Evolutionary conservation across 2,113 vertebrate genomes (phyloP), one percentile per base, ranked within the genome.

Genomic region (Hylia prasina): DNA sequence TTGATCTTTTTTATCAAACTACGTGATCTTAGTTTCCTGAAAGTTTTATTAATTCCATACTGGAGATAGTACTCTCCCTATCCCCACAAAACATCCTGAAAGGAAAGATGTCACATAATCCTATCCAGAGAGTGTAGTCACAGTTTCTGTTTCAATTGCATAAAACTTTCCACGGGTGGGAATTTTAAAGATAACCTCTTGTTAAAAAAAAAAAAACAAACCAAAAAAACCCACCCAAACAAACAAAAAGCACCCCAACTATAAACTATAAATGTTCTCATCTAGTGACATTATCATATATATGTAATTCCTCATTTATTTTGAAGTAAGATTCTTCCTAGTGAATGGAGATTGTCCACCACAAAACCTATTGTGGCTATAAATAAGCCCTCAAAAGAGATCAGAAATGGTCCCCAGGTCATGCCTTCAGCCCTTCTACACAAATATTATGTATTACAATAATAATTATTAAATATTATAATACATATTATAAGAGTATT

Each of bases 401-500:
- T 33, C 22, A 58, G 30, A 78, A 70, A 13, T 31, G 7, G 28
- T 61, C 11, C 21, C 2, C 4, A 9, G 14, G 15, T 44, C 15
- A 20, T 18, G 28, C 12, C 40, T 58, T 82, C 17, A 57, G 13
- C 18, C 8, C 30, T 82, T 79, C 57, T 37, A n/a, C 4, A 31
- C n/a, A 22, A 72, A 27, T 27, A 53, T 37, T 3, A 6, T 21
- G 7, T 31, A 13, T 21, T 3, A 10, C 1, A 42, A 20, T 8
- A 7, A 35, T 9, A 4, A 25, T 24, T 7, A 15, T 20, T 7
- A 82, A 40, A 8, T n/a, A 40, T 12, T n/a, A 12, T 6, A 40
- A 12, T n/a, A 2, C 1, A 5, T 19, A 33, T 6, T 47, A 13
- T 14, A 25, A 19, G 3, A 3, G 9, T 15, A 10, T 10, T 60